A percentile compares a stretch with the other conserved stretches of the same genome.
These are phyloP conservation scores for Druceiella hillmani DNA, from an alignment of 2,888 invertebrate species.

Conservation along the genomic window DNA sequence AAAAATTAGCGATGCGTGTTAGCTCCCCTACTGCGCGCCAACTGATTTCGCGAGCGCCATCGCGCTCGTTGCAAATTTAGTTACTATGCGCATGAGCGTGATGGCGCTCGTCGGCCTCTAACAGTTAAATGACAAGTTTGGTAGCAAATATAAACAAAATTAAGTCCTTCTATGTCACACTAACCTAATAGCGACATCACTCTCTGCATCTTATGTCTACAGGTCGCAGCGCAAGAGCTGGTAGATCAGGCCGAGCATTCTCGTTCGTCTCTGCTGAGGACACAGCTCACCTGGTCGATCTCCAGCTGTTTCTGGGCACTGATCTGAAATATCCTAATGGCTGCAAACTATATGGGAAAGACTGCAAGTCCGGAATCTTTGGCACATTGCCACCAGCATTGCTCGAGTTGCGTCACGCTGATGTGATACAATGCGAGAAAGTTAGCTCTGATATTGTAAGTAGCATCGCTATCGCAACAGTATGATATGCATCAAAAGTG, in stretches of 20 bases:
- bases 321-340: conserved; percentile 42
- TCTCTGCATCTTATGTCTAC: conserved; percentile 12
- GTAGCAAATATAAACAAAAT: no score
- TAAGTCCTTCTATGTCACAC: conserved; percentile 4
- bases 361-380: conserved; percentile 57
- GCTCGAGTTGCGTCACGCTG: conserved; percentile 78
- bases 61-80: no score
- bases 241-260: conserved; percentile 85
- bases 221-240: conserved; percentile 94
- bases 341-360: no score
- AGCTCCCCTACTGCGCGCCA: no score
- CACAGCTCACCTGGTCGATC: conserved; percentile 85
- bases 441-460: conserved; percentile 70
- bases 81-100: no score
- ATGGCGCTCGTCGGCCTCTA: no score
- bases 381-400: conserved; percentile 78
- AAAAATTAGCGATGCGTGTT: no score
- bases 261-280: conserved; percentile 90
- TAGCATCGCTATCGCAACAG: no score
- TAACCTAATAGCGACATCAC: conserved; percentile 1
- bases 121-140: conserved; percentile 6
- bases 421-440: conserved; percentile 69
- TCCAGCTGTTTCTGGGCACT: conserved; percentile 89
- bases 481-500: no score
- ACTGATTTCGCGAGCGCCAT: no score